Base-by-base conservation (phyloP, 2,888 invertebrate genomes). In the Clanis bilineata region DNA sequence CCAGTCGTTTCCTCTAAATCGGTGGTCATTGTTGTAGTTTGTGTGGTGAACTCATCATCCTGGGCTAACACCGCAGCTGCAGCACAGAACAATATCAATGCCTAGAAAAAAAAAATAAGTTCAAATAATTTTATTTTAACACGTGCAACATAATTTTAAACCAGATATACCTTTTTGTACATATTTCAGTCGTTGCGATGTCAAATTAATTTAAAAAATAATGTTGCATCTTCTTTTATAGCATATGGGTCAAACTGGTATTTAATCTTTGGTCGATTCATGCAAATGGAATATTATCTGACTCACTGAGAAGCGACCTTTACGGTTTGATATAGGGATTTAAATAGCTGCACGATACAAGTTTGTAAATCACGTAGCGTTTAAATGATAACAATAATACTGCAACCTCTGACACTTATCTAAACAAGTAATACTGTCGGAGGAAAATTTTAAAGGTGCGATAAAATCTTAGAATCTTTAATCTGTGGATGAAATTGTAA, bases 221-320 rank as follows among this genome's bases (percentile, higher is more conserved):
- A 74, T 65, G n/a, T 70, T 66, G 76, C 83, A 70, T 80, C 85
- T 83, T 79, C 85, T 88, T 90, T 83, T 90, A 90, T 90, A 90
- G 71, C 78, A 71, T 74, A 70, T 69, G 65, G 65, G 65, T 73
- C 69, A 79, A 86, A 89, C 88, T 79, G 83, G 88, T 87, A 84
- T 82, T 74, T 71, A 73, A 76, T 79, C 73, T 74, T 79, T 79
- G 68, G 70, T 79, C 73, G 76, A 66, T 76, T 79, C 76, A 74
- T 77, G 69, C 77, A 76, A 73, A 77, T 64, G 69, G 67, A 68
- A 73, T 71, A 43, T 58, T 54, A 69, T 62, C 61, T 51, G 69
- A 70, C 62, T 58, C 64, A 71, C 67, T 69, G 66, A 66, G 65
- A 77, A 74, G 67, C 73, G 66, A 68, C 70, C 75, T 77, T 72